Evolutionary conservation across 2,797 vertebrate species (phyloP).

Genomic region (Alosa sapidissima): DNA sequence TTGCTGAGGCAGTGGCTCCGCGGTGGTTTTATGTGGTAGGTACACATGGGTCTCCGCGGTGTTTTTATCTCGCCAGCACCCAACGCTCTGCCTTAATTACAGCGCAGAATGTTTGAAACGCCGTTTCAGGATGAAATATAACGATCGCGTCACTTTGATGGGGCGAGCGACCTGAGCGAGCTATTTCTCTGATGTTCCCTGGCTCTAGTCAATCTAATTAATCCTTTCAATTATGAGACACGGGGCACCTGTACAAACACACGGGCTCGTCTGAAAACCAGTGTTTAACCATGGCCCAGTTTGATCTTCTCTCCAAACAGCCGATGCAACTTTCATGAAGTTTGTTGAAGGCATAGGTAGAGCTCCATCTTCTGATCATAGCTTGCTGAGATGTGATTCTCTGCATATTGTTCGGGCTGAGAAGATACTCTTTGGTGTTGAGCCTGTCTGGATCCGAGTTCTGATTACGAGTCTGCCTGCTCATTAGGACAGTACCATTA

Average conservation of each 20-base stretch:
- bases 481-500: slow-evolving; percentile 69
- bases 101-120: slow-evolving; percentile 3
- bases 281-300: background rate
- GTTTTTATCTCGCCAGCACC: background rate
- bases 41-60: background rate
- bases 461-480: slow-evolving; percentile 48
- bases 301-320: background rate
- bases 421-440: slow-evolving; percentile 22
- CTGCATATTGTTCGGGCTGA: background rate
- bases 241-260: background rate
- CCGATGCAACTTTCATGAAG: background rate
- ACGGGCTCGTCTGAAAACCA: background rate
- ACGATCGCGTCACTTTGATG: background rate
- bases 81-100: slow-evolving; percentile 8
- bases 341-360: background rate
- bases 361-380: background rate
- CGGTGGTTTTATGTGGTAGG: background rate
- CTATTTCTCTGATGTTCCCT: background rate
- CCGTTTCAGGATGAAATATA: background rate
- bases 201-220: background rate
- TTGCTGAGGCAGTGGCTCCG: background rate
- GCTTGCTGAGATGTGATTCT: background rate
- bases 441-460: slow-evolving; percentile 34
- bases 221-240: background rate
- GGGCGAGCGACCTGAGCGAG: background rate